Percentiles rank a stretch among this genome's conserved stretches.
phyloP scores from a whole-genome alignment of 1,140 invertebrate species.

The Macrobrachium nipponense region DNA sequence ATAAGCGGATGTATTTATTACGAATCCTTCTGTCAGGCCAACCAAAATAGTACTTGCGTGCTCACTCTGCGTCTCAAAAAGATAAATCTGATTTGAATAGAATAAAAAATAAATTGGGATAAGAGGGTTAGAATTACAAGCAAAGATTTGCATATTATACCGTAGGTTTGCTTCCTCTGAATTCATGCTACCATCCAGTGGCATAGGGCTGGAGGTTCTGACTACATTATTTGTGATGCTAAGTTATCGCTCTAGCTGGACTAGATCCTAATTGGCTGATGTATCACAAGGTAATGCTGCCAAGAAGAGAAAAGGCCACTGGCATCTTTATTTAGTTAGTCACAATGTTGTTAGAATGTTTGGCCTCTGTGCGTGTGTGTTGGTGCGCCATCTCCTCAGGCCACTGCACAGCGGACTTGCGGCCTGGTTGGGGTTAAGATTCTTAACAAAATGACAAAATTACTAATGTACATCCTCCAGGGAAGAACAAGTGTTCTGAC shows the following conservation, averaged over 20 bases:
- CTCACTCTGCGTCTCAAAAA: not conserved
- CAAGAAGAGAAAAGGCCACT: slow-evolving; percentile 4
- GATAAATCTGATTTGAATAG: not conserved
- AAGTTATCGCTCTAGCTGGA: slow-evolving; percentile 1
- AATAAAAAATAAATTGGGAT: not conserved
- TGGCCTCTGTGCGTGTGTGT: not conserved
- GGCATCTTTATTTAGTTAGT: not conserved
- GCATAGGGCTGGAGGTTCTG: slow-evolving; percentile 11
- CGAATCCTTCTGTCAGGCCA: not conserved
- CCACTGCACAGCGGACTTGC: not conserved
- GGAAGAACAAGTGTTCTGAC: too few relatives aligned
- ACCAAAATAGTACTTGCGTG: not conserved
- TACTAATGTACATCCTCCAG: too few relatives aligned
- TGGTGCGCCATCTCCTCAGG: not conserved
- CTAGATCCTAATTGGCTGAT: slow-evolving; percentile 7
- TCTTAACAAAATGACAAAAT: too few relatives aligned
- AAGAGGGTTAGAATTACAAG: not conserved
- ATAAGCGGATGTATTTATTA: not conserved
- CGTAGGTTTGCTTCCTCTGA: slow-evolving; percentile 20
- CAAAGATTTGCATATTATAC: slow-evolving; percentile 21
- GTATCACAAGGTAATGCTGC: slow-evolving; percentile 17
- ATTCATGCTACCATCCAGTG: slow-evolving; percentile 35
- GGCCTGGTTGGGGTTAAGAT: too few relatives aligned
- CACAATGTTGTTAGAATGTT: not conserved
- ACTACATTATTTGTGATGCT: slow-evolving; percentile 4